Evolutionary conservation across 1,140 invertebrate genomes (phyloP), one percentile per base, ranked within the genome.

Genomic region (Sinella curviseta): DNA sequence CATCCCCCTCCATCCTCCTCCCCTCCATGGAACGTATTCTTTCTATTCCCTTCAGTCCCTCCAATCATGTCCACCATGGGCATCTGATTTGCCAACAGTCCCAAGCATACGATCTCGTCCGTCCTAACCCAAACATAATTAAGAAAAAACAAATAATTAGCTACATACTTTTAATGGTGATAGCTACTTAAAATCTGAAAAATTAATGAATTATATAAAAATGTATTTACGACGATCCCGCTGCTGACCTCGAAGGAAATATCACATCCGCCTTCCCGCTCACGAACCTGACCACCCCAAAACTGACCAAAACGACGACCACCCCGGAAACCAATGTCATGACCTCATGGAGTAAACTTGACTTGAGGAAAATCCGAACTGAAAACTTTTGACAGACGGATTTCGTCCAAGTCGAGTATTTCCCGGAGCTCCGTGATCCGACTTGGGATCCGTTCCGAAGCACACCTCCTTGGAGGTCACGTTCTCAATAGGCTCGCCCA

Each of bases 371-470:
- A n/a, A n/a, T n/a, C n/a, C 94, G 89, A 31, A 94, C 90, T 77
- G 89, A 91, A 78, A 94, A 89, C 26, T 89, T 86, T 39, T 89
- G 86, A 95, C 95, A 97, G 16, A 93, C 90, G 1, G 94, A 96
- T 89, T 98, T 95, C 28, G 95, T 94, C 96, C 96, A 98, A 12
- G 94, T 93, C 0, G 95, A 95, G 86, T 93, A 97, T 79, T 90
- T 57, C 1, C 91, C 91, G 0, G 93, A 95, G 31, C 88, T 88
- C n/a, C n/a, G n/a, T n/a, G n/a, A n/a, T n/a, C n/a, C n/a, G n/a
- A n/a, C n/a, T 70, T 70, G 26, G 28, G 24, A n/a, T n/a, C 4
- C 14, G 8, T 33, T 8, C n/a, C 16, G 24, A 77, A 57, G 57
- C 82, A 85, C 1, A 83, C 76, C 80, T 85, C 80, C 57, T 88